Conservation (phyloP, 2,888 invertebrate genomes). For the Agriopis aurantiaria region DNA sequence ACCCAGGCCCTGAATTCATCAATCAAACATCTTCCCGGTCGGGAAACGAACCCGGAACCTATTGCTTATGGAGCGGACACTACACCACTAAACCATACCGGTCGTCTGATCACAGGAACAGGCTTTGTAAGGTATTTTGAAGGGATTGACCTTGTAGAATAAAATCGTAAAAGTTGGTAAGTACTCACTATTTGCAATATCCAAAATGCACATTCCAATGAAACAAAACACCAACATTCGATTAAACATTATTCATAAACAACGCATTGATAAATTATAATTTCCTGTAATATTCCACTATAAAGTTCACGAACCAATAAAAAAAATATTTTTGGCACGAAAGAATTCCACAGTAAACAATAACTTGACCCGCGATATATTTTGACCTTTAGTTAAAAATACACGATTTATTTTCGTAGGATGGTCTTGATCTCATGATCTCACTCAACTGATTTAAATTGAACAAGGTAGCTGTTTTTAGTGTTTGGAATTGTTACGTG, state of each 20-base stretch:
- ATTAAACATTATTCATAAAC: constrained; percentile 22
- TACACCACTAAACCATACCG: no score
- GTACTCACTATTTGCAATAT: constrained; percentile 18
- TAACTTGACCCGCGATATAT: constrained; percentile 7
- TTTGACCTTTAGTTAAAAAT: constrained; percentile 5
- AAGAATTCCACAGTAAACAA: background rate
- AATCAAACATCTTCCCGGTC: no score
- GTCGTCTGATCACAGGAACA: no score
- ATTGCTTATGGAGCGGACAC: no score
- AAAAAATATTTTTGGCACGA: constrained; percentile 3
- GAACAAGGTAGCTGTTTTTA: constrained; percentile 7
- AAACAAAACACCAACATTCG: constrained; percentile 16
- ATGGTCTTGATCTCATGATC: constrained; percentile 1
- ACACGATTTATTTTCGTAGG: constrained; percentile 4
- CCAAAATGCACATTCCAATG: constrained; percentile 8
- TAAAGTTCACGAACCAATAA: background rate
- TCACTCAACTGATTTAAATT: constrained; percentile 19
- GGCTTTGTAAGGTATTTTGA: background rate
- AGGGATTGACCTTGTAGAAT: background rate
- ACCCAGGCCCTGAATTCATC: no score
- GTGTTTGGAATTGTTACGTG: constrained; percentile 15
- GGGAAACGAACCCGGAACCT: no score
- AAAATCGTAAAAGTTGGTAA: background rate
- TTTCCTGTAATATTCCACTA: background rate
- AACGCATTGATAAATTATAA: constrained; percentile 8